Evolutionary conservation across 2,888 invertebrate genomes (phyloP), one percentile per base, ranked within the genome.

Genomic region (Stenotaenia linearis): DNA sequence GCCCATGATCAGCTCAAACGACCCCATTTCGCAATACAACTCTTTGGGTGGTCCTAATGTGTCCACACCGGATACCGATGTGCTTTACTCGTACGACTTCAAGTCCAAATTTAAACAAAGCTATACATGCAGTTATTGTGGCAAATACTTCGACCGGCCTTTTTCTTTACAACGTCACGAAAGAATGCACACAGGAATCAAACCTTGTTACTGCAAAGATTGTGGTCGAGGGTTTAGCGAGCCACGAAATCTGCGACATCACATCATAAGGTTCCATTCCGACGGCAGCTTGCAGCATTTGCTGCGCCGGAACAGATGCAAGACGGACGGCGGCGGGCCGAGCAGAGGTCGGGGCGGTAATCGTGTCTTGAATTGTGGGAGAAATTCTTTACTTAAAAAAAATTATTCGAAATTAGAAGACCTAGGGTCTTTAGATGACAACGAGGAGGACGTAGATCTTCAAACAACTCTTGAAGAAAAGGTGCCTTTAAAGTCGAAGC

Each of bases 211-310:
- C 80, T 86, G 86, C 81, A 84, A 84, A 79, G 84, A 84, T 69
- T 86, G 86, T 82, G 85, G 86, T 12, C 83, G 84, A 78, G 85
- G 85, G n/a, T 86, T 86, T 81, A 84, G 84, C 74, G 86, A 86
- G 80, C 83, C 84, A 40, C 82, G 85, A 25, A 86, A 86, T 80
- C 83, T 86, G 40, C 84, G 86, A 35, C 84, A 85, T 74, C 86
- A 86, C 82, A 85, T 86, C 35, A 82, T 84, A 80, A 83, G 85
- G 15, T 86, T 85, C 79, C 86, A 86, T 81, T 82, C 83, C 18
- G 84, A 83, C 75, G 83, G 84, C 45, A 82, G 81, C 45, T 81
- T 83, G 50, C 82, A 82, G 37, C 82, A 83, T 37, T 80, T 82
- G 7, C 40, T 83, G 7, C 81, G 82, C 18, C 79, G 82, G 18